Evolutionary conservation across 1,140 invertebrate genomes (phyloP).

Genomic region (Magallana gigas): DNA sequence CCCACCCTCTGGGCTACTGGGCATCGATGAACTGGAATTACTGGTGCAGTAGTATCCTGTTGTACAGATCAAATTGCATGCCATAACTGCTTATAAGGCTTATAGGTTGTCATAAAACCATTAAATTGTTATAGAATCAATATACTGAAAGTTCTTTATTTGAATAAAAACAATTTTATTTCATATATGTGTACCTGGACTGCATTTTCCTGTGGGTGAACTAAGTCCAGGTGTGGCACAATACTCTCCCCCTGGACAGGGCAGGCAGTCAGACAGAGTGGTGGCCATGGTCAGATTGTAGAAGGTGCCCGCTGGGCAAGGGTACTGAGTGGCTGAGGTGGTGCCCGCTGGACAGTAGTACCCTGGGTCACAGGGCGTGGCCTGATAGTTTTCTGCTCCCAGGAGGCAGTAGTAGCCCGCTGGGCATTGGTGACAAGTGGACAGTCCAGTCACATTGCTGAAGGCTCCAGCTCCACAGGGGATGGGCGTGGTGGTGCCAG

Average conservation of each 20-base stretch:
- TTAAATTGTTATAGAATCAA: too few species aligned
- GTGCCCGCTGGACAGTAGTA: conserved; percentile 76
- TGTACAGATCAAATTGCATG: conserved; percentile 1
- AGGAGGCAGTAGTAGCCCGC: conserved; percentile 74
- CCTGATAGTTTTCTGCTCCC: conserved; percentile 67
- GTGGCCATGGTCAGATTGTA: conserved; percentile 71
- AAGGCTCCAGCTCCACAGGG: conserved; percentile 71
- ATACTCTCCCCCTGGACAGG: conserved; percentile 74
- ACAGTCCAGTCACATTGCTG: conserved; percentile 69
- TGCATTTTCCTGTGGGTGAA: conserved; percentile 69
- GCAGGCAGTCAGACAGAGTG: conserved; percentile 68
- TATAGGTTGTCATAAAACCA: background rate
- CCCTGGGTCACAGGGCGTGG: conserved; percentile 68
- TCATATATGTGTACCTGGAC: conserved; percentile 38
- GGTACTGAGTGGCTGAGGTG: conserved; percentile 66
- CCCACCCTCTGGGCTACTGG: conserved; percentile 66
- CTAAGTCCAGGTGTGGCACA: conserved; percentile 73
- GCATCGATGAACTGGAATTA: conserved; percentile 68
- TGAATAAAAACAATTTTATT: too few species aligned
- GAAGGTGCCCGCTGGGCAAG: conserved; percentile 74
- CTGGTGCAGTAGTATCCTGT: conserved; percentile 74
- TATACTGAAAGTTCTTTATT: too few species aligned
- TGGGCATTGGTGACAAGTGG: conserved; percentile 69
- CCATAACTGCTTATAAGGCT: background rate
- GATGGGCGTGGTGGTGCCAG: conserved; percentile 66